Evolutionary conservation across 2,888 invertebrate species (phyloP).

Genomic region (Bhutanitis thaidina): DNA sequence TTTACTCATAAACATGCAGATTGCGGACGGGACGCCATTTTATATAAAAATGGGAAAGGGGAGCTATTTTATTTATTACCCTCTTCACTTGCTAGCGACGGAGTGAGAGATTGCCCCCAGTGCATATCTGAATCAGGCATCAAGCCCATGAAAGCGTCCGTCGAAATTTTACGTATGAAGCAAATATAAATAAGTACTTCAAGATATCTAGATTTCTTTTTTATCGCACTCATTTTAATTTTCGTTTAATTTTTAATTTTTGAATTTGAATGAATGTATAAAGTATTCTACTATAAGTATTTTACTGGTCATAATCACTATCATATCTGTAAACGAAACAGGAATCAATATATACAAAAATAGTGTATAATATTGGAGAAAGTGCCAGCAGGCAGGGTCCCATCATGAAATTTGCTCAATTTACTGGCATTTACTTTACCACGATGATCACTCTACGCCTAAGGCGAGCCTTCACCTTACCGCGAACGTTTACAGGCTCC

Average conservation of each 20-base stretch:
- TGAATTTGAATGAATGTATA: no score
- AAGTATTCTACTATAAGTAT: no score
- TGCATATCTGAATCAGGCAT: constrained; percentile 41
- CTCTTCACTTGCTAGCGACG: constrained; percentile 66
- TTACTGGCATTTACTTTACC: no score
- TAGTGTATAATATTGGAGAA: no score
- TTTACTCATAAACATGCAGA: constrained; percentile 79
- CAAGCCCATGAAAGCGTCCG: constrained; percentile 20
- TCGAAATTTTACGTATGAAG: constrained; percentile 17
- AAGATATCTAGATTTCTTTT: constrained; percentile 15
- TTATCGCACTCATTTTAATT: not conserved
- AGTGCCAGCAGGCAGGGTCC: no score
- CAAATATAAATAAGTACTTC: constrained; percentile 7
- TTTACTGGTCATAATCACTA: no score
- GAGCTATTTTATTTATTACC: constrained; percentile 76
- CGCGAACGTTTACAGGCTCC: no score
- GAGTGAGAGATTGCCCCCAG: constrained; percentile 53
- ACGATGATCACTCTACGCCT: no score
- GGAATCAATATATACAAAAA: no score
- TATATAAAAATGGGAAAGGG: constrained; percentile 75
- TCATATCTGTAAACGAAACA: no score
- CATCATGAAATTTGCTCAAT: no score
- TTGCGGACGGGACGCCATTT: constrained; percentile 77
- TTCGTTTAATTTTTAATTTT: not conserved
- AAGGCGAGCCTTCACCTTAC: no score